Evolutionary conservation across 2,113 vertebrate genomes (phyloP).

Genomic region (Tachuris rubrigastra): DNA sequence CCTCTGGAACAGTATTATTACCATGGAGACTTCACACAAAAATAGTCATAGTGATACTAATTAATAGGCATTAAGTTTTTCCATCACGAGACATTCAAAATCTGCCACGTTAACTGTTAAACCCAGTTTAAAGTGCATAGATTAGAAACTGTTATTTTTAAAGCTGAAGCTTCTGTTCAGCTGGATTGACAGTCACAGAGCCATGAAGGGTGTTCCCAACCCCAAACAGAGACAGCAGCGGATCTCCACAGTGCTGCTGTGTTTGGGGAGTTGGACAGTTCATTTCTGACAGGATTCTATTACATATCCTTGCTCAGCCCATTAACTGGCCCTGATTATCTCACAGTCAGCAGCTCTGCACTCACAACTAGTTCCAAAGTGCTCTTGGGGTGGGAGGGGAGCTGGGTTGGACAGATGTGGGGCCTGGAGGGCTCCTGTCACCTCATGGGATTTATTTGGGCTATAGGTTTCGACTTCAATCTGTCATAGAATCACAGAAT

Average conservation of each 20-base stretch:
- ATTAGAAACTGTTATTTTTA: background rate
- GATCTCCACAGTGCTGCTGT: background rate
- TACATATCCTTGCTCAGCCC: background rate
- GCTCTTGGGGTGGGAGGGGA: rapidly evolving
- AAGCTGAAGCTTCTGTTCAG: background rate
- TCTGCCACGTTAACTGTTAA: background rate
- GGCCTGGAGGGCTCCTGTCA: background rate
- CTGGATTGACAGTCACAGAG: background rate
- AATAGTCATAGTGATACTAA: background rate
- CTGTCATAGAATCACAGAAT: rapidly evolving
- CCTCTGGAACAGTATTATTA: background rate
- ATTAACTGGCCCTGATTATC: background rate
- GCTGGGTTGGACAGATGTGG: background rate
- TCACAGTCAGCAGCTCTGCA: background rate
- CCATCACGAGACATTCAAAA: background rate
- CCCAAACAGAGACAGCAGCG: background rate
- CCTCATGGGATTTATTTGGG: background rate
- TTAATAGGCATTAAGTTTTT: background rate
- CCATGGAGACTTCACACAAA: background rate
- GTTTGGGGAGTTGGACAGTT: background rate
- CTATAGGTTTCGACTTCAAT: rapidly evolving
- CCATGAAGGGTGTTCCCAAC: background rate
- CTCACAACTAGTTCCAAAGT: background rate
- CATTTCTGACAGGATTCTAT: background rate
- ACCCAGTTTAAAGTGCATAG: background rate